Percentiles rank a stretch among this genome's conserved stretches.
phyloP scores from a whole-genome alignment of 2,113 vertebrate species.

The Lucifuga dentata region DNA sequence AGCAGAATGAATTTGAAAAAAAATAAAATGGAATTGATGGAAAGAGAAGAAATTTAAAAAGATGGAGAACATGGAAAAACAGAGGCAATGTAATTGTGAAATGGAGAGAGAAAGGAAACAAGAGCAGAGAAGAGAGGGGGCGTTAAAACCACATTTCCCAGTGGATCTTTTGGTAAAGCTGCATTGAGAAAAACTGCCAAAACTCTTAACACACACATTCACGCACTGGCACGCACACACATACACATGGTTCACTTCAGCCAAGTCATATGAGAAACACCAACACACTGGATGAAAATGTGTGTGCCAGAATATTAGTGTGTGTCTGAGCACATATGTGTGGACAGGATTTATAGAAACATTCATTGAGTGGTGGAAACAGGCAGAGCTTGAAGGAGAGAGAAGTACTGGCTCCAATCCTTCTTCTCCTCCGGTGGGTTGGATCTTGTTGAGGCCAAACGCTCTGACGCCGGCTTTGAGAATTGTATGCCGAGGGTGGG shows the following conservation, averaged over 20 bases:
- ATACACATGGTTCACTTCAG: slow-evolving; percentile 56
- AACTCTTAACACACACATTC: slow-evolving; percentile 70
- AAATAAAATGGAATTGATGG: slow-evolving; percentile 5
- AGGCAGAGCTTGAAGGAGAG: slow-evolving; percentile 41
- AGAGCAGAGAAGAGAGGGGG: slow-evolving; percentile 65
- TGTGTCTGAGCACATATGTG: slow-evolving; percentile 30
- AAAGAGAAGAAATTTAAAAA: slow-evolving; percentile 20
- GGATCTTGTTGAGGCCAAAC: slow-evolving; percentile 64
- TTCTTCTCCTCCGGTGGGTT: slow-evolving; percentile 63
- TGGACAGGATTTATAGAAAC: slow-evolving; percentile 53
- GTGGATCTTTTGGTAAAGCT: slow-evolving; percentile 66
- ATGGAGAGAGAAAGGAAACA: slow-evolving; percentile 45
- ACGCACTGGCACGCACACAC: slow-evolving; percentile 48
- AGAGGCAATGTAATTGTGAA: slow-evolving; percentile 49
- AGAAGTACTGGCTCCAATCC: slow-evolving; percentile 58
- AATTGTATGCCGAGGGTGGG: slow-evolving; percentile 24
- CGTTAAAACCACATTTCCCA: slow-evolving; percentile 75
- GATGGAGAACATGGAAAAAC: slow-evolving; percentile 27
- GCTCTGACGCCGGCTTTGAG: slow-evolving; percentile 58
- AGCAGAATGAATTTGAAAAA: slow-evolving; percentile 21
- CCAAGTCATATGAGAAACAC: slow-evolving; percentile 68
- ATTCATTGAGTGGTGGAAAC: slow-evolving; percentile 49
- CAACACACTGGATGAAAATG: slow-evolving; percentile 55
- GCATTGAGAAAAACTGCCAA: slow-evolving; percentile 68
- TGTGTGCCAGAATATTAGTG: slow-evolving; percentile 43